Conservation (phyloP, 2,797 vertebrate species). For the Falco biarmicus region DNA sequence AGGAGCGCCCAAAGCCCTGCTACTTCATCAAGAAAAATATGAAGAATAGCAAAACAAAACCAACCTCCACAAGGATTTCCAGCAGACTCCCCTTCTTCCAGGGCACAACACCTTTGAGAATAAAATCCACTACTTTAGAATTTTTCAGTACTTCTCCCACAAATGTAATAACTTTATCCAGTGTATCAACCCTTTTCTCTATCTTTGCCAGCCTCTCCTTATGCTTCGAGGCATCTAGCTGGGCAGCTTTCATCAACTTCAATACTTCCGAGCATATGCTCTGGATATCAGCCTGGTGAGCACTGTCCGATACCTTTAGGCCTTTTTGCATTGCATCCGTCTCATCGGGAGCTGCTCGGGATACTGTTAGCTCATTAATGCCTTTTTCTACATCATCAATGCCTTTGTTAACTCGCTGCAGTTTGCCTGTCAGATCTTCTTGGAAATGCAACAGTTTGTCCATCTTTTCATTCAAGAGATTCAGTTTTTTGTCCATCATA, state of each 20-base stretch:
- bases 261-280: conserved; percentile 78
- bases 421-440: conserved; percentile 78
- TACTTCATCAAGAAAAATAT: neutral
- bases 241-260: conserved; percentile 76
- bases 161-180: conserved; percentile 82
- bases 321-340: neutral
- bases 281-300: conserved; percentile 13
- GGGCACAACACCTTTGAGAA: conserved; percentile 80
- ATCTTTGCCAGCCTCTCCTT: conserved; percentile 82
- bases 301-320: neutral
- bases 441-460: conserved; percentile 82
- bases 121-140: conserved; percentile 85
- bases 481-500: conserved; percentile 81
- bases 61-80: conserved; percentile 75
- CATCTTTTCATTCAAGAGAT: conserved; percentile 81
- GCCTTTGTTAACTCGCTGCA: conserved; percentile 77
- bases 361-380: conserved; percentile 63
- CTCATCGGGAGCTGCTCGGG: neutral
- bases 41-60: conserved; percentile 52
- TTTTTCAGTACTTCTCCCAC: conserved; percentile 83
- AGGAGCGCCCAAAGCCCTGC: neutral
- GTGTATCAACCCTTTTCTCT: conserved; percentile 78
- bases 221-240: conserved; percentile 78
- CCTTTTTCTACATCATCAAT: conserved; percentile 78
- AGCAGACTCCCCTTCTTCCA: conserved; percentile 80